Evolutionary conservation across 2,797 vertebrate species (phyloP).

Genomic region (Crenuchus spilurus): DNA sequence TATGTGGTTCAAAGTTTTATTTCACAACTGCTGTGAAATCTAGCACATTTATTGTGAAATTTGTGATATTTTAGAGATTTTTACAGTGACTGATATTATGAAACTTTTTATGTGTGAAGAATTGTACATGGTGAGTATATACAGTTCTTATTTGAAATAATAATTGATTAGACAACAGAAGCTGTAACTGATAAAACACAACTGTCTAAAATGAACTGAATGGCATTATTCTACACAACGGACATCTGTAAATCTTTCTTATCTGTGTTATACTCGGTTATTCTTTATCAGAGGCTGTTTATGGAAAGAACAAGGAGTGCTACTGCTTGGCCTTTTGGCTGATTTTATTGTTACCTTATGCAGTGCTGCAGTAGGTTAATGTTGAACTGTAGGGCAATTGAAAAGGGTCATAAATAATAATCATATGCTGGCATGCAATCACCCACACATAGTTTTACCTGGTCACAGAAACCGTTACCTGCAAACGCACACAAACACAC

Average conservation of each 20-base stretch:
- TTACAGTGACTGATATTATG: too few species aligned
- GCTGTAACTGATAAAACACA: too few species aligned
- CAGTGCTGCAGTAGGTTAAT: conserved; percentile 1
- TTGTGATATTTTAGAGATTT: too few species aligned
- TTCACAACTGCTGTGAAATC: too few species aligned
- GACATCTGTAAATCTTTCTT: not conserved
- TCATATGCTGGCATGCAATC: not conserved
- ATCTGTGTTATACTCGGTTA: not conserved
- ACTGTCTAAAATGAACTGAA: not conserved
- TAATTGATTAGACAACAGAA: too few species aligned
- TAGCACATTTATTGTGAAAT: too few species aligned
- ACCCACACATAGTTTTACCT: not conserved
- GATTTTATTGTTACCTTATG: conserved; percentile 8
- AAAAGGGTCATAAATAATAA: conserved; percentile 6
- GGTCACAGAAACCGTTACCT: not conserved
- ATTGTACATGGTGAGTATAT: too few species aligned
- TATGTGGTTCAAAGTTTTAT: too few species aligned
- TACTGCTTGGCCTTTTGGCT: conserved; percentile 1
- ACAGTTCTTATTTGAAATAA: too few species aligned
- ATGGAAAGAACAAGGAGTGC: conserved; percentile 13
- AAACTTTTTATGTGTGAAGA: too few species aligned
- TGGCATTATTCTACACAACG: not conserved
- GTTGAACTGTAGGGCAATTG: conserved; percentile 8
- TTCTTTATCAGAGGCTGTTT: conserved; percentile 15
- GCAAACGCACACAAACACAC: not conserved